Base-by-base conservation (phyloP, 2,797 vertebrate genomes). In the Streptopelia turtur region DNA sequence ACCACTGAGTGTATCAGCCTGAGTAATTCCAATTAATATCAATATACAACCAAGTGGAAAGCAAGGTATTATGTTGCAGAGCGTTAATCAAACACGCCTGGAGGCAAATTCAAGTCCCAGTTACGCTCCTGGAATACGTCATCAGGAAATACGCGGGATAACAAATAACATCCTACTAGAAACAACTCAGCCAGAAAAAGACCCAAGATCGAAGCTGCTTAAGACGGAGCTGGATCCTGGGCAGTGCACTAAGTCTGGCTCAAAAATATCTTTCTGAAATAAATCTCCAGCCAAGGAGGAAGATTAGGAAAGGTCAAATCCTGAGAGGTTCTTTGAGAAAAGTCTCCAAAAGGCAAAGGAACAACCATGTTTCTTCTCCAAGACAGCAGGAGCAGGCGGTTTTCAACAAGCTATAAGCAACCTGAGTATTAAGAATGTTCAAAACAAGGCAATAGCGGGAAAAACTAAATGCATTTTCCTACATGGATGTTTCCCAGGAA, bases 81-180 rank as follows among this genome's bases (percentile, higher is more conserved):
- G 56, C 0, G 4, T 10, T 8, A 72, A 20, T 56, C n/a, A 78
- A 81, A 70, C 22, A 7, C 0, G 1, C 31, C 63, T 4, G 1
- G 1, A 55, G 49, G 88, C 59, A 68, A 53, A 74, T 43, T 15
- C 35, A 7, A 50, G 21, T 21, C 60, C n/a, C 79, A 89, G 68
- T 33, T 56, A 23, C 8, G 28, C 25, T 16, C 24, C 59, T 39
- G 59, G n/a, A 79, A 85, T 2, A 35, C 2, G 35, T 33, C 61
- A 30, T 13, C 41, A 2, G 33, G 35, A 81, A 82, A 63, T 4
- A 55, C 37, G 28, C 53, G 14, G 41, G 21, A 37, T 52, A n/a
- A 59, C 61, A 87, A 63, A 21, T 15, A 65, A 59, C 30, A 84
- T 7, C 45, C 60, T 11, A 17, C 71, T 13, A 39, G 37, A 71